Evolutionary conservation across 2,797 vertebrate genomes (phyloP).

Genomic region (Sebastes iracundus): DNA sequence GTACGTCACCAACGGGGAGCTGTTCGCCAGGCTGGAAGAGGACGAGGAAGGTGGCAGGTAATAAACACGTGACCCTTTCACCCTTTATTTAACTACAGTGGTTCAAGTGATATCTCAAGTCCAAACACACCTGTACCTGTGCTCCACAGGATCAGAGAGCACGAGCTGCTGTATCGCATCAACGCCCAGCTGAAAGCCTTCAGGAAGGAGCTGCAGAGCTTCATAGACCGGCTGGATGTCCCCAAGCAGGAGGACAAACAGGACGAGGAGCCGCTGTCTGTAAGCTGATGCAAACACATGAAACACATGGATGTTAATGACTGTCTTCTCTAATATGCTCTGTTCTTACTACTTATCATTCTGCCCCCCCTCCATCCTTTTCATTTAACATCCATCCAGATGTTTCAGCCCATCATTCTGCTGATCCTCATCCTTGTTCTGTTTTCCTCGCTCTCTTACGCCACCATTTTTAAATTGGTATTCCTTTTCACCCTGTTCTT

Average conservation of each 20-base stretch:
- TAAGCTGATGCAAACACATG: slow-evolving; percentile 81
- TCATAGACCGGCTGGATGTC: slow-evolving; percentile 96
- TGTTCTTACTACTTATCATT: slow-evolving; percentile 9
- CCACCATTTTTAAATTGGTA: slow-evolving; percentile 99
- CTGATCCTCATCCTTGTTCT: slow-evolving; percentile 99
- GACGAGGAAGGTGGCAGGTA: slow-evolving; percentile 93
- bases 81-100: background rate
- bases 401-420: slow-evolving; percentile 99
- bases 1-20: slow-evolving; percentile 94
- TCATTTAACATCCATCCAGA: slow-evolving; percentile 83
- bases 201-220: slow-evolving; percentile 96
- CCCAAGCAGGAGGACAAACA: slow-evolving; percentile 92
- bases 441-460: slow-evolving; percentile 99
- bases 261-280: slow-evolving; percentile 96
- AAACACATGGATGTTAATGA: background rate
- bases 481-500: slow-evolving; percentile 99
- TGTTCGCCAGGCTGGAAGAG: slow-evolving; percentile 94
- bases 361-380: background rate
- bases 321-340: background rate
- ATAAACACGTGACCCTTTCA: background rate
- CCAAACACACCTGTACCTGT: background rate
- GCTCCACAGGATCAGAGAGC: slow-evolving; percentile 89
- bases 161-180: slow-evolving; percentile 97
- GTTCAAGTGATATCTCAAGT: background rate
- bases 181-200: slow-evolving; percentile 99